Base-by-base conservation (phyloP, 2,113 vertebrate species). In the Chaetops frenatus region DNA sequence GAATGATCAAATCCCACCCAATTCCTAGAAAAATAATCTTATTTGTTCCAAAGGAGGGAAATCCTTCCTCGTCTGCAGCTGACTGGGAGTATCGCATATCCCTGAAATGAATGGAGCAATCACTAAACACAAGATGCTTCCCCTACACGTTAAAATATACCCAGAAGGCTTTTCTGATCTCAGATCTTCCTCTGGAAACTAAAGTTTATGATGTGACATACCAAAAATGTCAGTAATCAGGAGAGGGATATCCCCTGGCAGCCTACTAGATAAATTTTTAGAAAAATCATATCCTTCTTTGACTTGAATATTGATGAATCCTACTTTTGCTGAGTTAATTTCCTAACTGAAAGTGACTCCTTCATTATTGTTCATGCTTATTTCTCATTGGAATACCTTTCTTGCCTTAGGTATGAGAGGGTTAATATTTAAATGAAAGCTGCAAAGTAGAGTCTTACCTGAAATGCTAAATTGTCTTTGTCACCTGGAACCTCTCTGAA, bases 341-440 rank as follows among this genome's bases (percentile, higher is more conserved):
- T 88, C 24, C 28, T n/a, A 3, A 18, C 31, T 61, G 53, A 80
- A 60, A 44, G 10, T 4, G 10, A 60, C 33, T 65, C 20, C 22
- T 95, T 83, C 4, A 4, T 47, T 71, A 17, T 47, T 67, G 36
- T 3, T 92, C 2, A 8, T 33, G 12, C 4, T 81, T 74, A 33
- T 74, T 89, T 91, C 20, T 91, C 38, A 20, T 3, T 25, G 17
- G 15, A 60, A 54, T 22, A 48, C 25, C 20, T 58, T 74, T 88
- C 31, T 27, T 58, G 15, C 13, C 11, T 28, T 76, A 54, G 1
- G 7, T 74, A 10, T 36, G 60, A 0, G 0, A 58, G 20, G 3
- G 9, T 88, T 84, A 81, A 61, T 36, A 8, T 45, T 22, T 66
- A 87, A 86, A n/a, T 44, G 18, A 35, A 27, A 10, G 13, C 18